These are phyloP conservation scores for Nautilus pompilius DNA, from an alignment of 1,140 invertebrate species.

Conservation along the genomic window DNA sequence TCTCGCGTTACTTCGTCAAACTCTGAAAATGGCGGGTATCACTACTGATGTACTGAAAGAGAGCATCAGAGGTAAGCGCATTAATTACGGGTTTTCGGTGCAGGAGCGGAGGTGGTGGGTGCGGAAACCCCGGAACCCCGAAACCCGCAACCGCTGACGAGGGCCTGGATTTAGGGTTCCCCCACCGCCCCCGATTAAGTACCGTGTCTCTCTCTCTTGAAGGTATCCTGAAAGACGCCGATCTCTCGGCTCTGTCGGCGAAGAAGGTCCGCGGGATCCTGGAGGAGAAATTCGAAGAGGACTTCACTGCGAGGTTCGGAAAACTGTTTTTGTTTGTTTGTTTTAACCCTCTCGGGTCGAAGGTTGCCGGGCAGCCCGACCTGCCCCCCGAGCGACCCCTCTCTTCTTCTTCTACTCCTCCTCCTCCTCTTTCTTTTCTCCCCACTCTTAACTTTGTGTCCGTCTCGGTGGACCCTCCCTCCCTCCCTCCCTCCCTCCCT, in stretches of 20 bases:
- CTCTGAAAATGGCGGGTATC: slow-evolving; percentile 2
- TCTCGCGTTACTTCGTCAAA: not conserved
- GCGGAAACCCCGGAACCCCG: not conserved
- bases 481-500: not conserved
- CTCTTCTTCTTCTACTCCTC: not conserved
- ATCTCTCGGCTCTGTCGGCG: slow-evolving; percentile 76
- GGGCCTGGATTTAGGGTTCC: not conserved
- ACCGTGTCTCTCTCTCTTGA: slow-evolving; percentile 34
- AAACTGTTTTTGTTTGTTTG: not conserved
- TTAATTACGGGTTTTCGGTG: not conserved
- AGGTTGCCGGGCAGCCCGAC: not conserved
- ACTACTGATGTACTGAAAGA: not conserved
- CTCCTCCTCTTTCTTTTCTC: not conserved
- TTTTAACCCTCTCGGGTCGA: not conserved
- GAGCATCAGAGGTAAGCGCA: not conserved
- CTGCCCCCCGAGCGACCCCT: not conserved
- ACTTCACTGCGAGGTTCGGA: slow-evolving; percentile 62
- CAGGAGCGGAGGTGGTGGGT: not conserved
- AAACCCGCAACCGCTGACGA: not conserved
- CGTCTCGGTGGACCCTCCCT: not conserved
- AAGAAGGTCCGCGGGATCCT: slow-evolving; percentile 87
- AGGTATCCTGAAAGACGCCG: slow-evolving; percentile 85
- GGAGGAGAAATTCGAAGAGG: slow-evolving; percentile 75
- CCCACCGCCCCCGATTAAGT: not conserved
- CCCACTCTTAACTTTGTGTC: not conserved